Evolutionary conservation across 2,888 invertebrate genomes (phyloP), one percentile per base, ranked within the genome.

Genomic region (Meteorus cinctellus): DNA sequence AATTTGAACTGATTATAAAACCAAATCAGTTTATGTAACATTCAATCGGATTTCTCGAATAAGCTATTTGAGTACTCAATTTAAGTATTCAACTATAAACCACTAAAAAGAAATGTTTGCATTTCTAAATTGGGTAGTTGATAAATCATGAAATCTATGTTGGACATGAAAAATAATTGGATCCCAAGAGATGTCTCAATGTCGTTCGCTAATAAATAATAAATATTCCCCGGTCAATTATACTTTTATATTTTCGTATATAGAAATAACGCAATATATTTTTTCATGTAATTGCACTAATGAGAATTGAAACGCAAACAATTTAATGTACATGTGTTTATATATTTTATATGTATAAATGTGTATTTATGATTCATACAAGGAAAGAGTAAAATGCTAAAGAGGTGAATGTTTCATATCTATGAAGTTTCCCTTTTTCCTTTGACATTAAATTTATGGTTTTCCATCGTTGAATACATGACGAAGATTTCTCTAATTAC

Each of bases 401-500:
- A 72, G 66, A 68, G 27, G 65, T 65, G 24, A 65, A 41, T 65
- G 36, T 65, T 65, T 65, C 41, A 65, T 36, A 67, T 70, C 75
- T 72, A 75, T 69, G n/a, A 66, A 77, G 75, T 79, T 79, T 79
- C 71, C 77, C 29, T 67, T 67, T 66, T 68, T 68, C 29, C 16
- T 51, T 41, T 12, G n/a, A 14, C 31, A 62, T 31, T 62, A 77
- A 80, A 82, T 82, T 81, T 81, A 82, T 82, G 48, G 79, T 78
- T 68, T 77, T 72, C 72, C 78, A 69, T 79, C 75, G 68, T 68
- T 72, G 77, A 81, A 82, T 81, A 80, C 80, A 82, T 80, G 77
- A 80, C 79, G 79, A 81, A 81, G 78, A 82, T 79, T 82, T 81
- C 79, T 82, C 80, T 82, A 81, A 82, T 82, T 82, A 80, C 74